These are phyloP conservation scores for Tetheella fluctuosa DNA, from an alignment of 2,888 invertebrate genomes.

Conservation along the genomic window DNA sequence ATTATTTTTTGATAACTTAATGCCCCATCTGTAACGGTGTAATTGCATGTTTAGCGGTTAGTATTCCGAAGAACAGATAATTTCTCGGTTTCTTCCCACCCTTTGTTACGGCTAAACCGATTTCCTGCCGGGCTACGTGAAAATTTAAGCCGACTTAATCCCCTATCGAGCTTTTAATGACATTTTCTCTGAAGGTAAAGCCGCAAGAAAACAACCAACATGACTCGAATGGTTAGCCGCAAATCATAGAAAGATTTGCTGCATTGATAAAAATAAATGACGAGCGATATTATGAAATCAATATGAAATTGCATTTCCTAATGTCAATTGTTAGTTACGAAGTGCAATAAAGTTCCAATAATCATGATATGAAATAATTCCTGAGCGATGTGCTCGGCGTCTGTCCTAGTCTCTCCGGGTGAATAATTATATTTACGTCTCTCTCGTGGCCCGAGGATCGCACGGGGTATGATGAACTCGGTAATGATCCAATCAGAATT, in stretches of 20 bases:
- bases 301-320: slow-evolving; percentile 84
- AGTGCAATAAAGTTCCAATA: slow-evolving; percentile 85
- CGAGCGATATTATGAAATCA: slow-evolving; percentile 79
- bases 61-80: slow-evolving; percentile 76
- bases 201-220: slow-evolving; percentile 77
- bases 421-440: slow-evolving; percentile 49
- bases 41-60: slow-evolving; percentile 82
- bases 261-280: slow-evolving; percentile 83
- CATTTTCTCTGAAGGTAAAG: slow-evolving; percentile 74
- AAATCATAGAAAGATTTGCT: slow-evolving; percentile 83
- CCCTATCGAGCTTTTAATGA: slow-evolving; percentile 81
- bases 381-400: slow-evolving; percentile 71
- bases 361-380: slow-evolving; percentile 84
- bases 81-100: slow-evolving; percentile 81
- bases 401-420: slow-evolving; percentile 48
- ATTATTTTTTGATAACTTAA: slow-evolving; percentile 81
- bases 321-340: slow-evolving; percentile 85
- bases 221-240: slow-evolving; percentile 75
- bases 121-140: slow-evolving; percentile 81
- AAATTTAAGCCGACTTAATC: slow-evolving; percentile 79
- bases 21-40: slow-evolving; percentile 78
- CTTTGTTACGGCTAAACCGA: slow-evolving; percentile 79
- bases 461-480: slow-evolving; percentile 83
- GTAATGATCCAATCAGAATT: slow-evolving; percentile 85
- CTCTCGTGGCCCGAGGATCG: slow-evolving; percentile 75